A percentile compares a stretch with the other conserved stretches of the same genome.
Evolutionary conservation across 2,797 vertebrate genomes (phyloP).

Genomic region (Etheostoma perlongum): DNA sequence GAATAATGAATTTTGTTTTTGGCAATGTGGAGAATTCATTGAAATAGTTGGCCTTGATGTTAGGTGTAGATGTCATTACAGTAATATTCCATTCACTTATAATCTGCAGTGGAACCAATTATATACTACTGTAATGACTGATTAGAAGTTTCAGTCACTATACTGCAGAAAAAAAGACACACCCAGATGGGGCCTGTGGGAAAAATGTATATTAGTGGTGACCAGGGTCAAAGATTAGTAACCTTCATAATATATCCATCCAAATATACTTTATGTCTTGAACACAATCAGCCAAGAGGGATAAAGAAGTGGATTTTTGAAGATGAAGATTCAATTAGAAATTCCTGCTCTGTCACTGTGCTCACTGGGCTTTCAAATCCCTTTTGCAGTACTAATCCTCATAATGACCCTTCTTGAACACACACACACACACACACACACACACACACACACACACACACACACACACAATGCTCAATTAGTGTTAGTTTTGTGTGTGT

Average conservation of each 20-base stretch:
- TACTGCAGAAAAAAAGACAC: background rate
- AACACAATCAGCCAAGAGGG: constrained; percentile 21
- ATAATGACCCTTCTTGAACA: constrained; percentile 26
- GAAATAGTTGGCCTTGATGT: too few relatives aligned
- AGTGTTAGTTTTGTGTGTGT: background rate
- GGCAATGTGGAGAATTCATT: too few relatives aligned
- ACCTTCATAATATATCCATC: background rate
- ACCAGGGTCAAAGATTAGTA: constrained; percentile 2
- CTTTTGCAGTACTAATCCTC: constrained; percentile 39
- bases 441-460: too few relatives aligned
- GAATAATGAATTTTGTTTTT: too few relatives aligned
- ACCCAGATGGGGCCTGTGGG: background rate
- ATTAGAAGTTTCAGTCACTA: background rate
- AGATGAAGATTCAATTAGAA: constrained; percentile 27
- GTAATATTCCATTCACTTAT: too few relatives aligned
- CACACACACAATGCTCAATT: background rate
- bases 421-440: too few relatives aligned
- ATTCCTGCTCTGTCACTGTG: constrained; percentile 33
- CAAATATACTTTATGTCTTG: background rate
- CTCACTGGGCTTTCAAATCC: constrained; percentile 50
- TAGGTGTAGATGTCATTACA: too few relatives aligned
- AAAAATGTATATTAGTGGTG: constrained; percentile 1
- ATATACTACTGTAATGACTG: too few relatives aligned
- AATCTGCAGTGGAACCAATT: too few relatives aligned
- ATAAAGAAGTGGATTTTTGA: constrained; percentile 36